These are phyloP conservation scores for Dunckerocampus dactyliophorus DNA, from an alignment of 2,113 vertebrate species.

Conservation along the genomic window DNA sequence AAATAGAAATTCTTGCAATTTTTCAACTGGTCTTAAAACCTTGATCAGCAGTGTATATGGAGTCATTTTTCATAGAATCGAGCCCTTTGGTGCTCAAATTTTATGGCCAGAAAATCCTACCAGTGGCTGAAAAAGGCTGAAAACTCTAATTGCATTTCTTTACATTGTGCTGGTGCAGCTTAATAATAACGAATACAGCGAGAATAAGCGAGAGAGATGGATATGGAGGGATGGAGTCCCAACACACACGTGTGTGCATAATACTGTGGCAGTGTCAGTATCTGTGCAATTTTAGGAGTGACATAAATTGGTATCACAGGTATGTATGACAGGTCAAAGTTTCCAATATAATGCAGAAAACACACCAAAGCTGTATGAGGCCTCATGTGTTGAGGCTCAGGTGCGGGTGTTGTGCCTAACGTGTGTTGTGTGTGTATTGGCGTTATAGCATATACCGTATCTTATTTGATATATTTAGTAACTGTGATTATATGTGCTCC, in stretches of 20 bases:
- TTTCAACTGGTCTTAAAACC: no score
- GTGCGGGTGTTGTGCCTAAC: conserved; percentile 20
- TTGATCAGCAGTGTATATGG: no score
- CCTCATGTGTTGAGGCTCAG: conserved; percentile 40
- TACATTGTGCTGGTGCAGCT: not conserved
- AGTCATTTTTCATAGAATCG: no score
- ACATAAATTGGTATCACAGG: not conserved
- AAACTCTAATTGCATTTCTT: not conserved
- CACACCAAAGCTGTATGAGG: not conserved
- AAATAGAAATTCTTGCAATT: no score
- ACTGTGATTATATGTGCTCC: conserved; percentile 2
- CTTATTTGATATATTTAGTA: conserved; percentile 16
- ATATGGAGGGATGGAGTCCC: no score
- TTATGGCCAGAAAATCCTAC: no score
- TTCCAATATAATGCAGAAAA: not conserved
- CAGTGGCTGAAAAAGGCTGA: no score
- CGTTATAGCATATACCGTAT: conserved; percentile 1
- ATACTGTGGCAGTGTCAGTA: not conserved
- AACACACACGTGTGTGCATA: no score
- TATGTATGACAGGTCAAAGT: not conserved
- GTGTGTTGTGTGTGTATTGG: conserved; percentile 12
- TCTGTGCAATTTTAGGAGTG: not conserved
- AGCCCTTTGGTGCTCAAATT: no score
- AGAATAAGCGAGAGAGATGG: no score
- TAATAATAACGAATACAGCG: no score